These are phyloP conservation scores for Danio jaintianensis DNA, from an alignment of 2,797 vertebrate species.

Conservation along the genomic window DNA sequence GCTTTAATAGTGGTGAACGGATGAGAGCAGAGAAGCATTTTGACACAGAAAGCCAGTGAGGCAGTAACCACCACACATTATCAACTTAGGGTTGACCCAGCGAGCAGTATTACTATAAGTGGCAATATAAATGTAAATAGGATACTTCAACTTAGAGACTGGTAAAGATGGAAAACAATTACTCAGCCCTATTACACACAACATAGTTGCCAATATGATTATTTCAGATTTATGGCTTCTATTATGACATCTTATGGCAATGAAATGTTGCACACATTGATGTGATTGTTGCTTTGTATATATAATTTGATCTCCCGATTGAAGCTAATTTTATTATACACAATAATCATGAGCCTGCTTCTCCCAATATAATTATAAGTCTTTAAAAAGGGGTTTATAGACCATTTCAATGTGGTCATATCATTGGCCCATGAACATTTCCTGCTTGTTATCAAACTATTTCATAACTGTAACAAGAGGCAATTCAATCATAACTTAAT, in stretches of 20 bases:
- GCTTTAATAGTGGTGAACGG: conserved; percentile 9
- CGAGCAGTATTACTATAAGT: conserved; percentile 50
- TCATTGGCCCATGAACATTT: too few relatives aligned
- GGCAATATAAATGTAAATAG: conserved; percentile 65
- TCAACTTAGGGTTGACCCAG: conserved; percentile 56
- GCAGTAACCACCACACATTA: conserved; percentile 27
- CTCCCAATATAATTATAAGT: conserved; percentile 15
- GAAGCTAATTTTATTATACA: conserved; percentile 25
- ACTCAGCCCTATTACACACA: conserved; percentile 51
- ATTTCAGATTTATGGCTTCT: conserved; percentile 50
- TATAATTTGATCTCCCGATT: conserved; percentile 42
- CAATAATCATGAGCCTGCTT: conserved; percentile 30
- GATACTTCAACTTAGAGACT: conserved; percentile 51
- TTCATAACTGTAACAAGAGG: too few relatives aligned
- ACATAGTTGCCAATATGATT: conserved; percentile 44
- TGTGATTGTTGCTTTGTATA: conserved; percentile 42
- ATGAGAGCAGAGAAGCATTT: conserved; percentile 29
- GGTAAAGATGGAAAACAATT: conserved; percentile 60
- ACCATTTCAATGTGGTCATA: too few relatives aligned
- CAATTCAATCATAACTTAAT: too few relatives aligned
- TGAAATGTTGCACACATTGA: conserved; percentile 39
- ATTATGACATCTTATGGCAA: conserved; percentile 46
- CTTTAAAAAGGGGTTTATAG: conserved; percentile 29
- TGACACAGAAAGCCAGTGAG: conserved; percentile 35
- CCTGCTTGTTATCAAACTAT: too few relatives aligned